A percentile compares a stretch with the other conserved stretches of the same genome.
These are phyloP conservation scores for Pinctada fucata DNA, from an alignment of 2,888 invertebrate species.

Conservation along the genomic window DNA sequence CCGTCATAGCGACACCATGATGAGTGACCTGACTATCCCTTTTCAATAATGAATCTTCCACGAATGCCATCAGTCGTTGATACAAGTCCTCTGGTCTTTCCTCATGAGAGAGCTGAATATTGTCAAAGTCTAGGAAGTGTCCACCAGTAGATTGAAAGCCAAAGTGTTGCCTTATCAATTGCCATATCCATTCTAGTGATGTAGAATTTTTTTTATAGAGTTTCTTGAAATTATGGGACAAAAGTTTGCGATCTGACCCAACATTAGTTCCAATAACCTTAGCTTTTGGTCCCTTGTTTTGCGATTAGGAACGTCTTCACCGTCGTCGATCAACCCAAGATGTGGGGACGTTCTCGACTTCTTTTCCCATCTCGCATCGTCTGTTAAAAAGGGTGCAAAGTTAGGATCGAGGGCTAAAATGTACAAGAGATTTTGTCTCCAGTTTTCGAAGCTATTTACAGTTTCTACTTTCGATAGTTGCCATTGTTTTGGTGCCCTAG, in stretches of 20 bases:
- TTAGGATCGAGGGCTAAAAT: neutral
- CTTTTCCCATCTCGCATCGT: neutral
- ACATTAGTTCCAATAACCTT: neutral
- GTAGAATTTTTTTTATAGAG: neutral
- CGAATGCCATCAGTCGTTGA: conserved; percentile 37
- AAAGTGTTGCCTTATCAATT: neutral
- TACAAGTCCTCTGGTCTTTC: conserved; percentile 1
- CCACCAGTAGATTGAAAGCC: neutral
- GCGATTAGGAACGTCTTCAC: neutral
- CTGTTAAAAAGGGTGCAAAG: neutral
- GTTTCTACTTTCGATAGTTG: no score
- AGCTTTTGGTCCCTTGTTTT: neutral
- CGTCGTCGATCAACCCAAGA: neutral
- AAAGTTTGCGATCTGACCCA: neutral
- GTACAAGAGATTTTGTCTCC: neutral
- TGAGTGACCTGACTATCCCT: conserved; percentile 34
- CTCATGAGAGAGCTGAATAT: neutral
- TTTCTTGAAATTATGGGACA: neutral
- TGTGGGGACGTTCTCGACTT: neutral
- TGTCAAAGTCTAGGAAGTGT: conserved; percentile 9
- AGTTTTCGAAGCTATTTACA: no score
- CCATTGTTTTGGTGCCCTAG: no score
- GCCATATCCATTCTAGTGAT: neutral
- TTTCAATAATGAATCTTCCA: conserved; percentile 42
- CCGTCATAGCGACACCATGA: conserved; percentile 9